Percentiles rank a stretch among this genome's conserved stretches.
These are phyloP conservation scores for Helicolenus hilgendorfi DNA, from an alignment of 2,797 vertebrate genomes.

Conservation along the genomic window DNA sequence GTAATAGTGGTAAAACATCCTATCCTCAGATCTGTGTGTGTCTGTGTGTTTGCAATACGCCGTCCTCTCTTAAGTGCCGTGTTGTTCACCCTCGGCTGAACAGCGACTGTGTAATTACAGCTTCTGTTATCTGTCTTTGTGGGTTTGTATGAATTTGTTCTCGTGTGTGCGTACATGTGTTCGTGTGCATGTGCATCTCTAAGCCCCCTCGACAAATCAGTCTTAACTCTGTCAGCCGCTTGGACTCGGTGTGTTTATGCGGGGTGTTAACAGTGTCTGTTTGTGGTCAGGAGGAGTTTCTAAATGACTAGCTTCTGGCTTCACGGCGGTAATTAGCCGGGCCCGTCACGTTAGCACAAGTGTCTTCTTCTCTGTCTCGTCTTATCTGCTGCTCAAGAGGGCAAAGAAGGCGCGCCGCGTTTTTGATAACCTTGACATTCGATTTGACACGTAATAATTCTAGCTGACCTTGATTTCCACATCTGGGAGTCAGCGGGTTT, in stretches of 20 bases:
- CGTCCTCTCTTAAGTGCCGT: constrained; percentile 24
- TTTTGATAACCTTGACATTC: constrained; percentile 23
- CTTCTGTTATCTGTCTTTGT: constrained; percentile 64
- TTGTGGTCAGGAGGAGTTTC: constrained; percentile 43
- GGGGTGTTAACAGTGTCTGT: not conserved
- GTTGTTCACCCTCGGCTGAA: constrained; percentile 63
- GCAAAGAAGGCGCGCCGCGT: not conserved
- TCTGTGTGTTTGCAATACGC: constrained; percentile 43
- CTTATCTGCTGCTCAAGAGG: constrained; percentile 32
- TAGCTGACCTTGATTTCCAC: constrained; percentile 13
- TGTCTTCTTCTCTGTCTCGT: constrained; percentile 11
- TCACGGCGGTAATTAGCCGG: constrained; percentile 45
- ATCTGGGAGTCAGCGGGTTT: not conserved
- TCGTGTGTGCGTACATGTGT: not conserved
- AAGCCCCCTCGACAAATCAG: constrained; percentile 55
- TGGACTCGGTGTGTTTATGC: not conserved
- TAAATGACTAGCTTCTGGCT: constrained; percentile 46
- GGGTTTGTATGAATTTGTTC: constrained; percentile 37
- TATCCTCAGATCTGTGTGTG: constrained; percentile 50
- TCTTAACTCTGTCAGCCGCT: constrained; percentile 33
- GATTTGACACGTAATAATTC: constrained; percentile 3
- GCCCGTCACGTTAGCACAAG: constrained; percentile 31
- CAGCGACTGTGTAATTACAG: constrained; percentile 70
- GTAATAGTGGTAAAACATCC: constrained; percentile 26
- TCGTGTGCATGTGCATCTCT: constrained; percentile 7